These are phyloP conservation scores for Lymantria dispar DNA, from an alignment of 2,888 invertebrate species.

Conservation along the genomic window DNA sequence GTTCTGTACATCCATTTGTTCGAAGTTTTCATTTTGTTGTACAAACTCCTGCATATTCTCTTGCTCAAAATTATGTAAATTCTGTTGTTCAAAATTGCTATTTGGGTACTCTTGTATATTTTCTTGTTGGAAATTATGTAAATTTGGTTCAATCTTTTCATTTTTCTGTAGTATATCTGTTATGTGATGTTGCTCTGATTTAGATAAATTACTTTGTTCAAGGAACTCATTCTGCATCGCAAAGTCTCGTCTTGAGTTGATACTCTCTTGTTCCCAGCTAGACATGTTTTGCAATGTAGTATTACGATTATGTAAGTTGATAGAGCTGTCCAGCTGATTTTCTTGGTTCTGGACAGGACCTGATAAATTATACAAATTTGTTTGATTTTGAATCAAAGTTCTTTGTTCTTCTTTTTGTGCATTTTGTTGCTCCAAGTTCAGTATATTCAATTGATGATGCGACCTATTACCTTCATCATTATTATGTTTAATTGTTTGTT, in stretches of 20 bases:
- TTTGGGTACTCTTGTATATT: constrained; percentile 4
- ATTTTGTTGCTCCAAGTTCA: not conserved
- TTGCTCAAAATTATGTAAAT: constrained; percentile 16
- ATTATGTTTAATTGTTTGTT: not conserved
- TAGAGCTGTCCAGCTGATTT: not conserved
- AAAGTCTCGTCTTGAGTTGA: not conserved
- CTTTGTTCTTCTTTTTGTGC: not conserved
- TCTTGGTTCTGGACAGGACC: not conserved
- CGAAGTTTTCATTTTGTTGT: constrained; percentile 14
- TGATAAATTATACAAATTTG: not conserved
- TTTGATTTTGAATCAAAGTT: not conserved
- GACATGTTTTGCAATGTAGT: not conserved
- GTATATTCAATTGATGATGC: not conserved
- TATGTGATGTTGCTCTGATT: not conserved
- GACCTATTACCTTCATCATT: not conserved
- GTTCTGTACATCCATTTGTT: constrained; percentile 18
- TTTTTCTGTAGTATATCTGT: not conserved
- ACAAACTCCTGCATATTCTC: constrained; percentile 10
- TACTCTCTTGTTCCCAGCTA: not conserved
- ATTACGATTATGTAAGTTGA: not conserved
- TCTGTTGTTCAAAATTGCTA: constrained; percentile 8
- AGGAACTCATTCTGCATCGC: not conserved
- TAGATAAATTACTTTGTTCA: not conserved
- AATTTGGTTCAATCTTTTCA: not conserved
- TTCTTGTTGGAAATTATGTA: not conserved